Percentiles rank a stretch among this genome's conserved stretches.
Conservation (phyloP, 2,113 vertebrate genomes). For the Felis chaus region DNA sequence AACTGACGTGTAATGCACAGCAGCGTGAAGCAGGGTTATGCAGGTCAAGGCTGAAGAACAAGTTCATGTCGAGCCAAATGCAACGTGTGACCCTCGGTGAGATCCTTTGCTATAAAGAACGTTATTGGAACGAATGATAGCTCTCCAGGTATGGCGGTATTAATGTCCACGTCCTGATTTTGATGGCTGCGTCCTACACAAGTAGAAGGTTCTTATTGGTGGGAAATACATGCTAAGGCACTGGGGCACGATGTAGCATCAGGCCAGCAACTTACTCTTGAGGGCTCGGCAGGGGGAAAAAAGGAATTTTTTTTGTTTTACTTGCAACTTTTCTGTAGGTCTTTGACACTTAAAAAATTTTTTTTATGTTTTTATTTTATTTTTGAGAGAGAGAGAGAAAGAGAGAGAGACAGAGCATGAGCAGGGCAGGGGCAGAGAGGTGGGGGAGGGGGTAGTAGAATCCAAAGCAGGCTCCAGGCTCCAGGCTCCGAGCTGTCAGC, state of each 20-base stretch:
- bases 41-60: not conserved
- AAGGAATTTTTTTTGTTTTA: not conserved
- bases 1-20: not conserved
- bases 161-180: not conserved
- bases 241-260: not conserved
- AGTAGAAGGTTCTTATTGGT: not conserved
- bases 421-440: too few relatives aligned
- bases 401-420: too few relatives aligned
- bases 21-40: not conserved
- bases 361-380: not conserved
- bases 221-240: not conserved
- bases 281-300: not conserved
- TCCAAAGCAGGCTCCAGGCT: too few relatives aligned
- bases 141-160: not conserved
- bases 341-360: too few relatives aligned
- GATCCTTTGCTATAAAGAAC: not conserved
- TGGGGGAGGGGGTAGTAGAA: fast-evolving
- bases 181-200: not conserved
- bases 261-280: not conserved
- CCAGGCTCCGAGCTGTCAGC: too few relatives aligned
- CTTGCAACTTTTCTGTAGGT: not conserved
- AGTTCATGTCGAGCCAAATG: not conserved
- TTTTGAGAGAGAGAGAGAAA: too few relatives aligned
- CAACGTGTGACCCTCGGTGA: not conserved
- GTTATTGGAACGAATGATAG: not conserved